phyloP scores from a whole-genome alignment of 2,113 vertebrate genomes.

The Alexandromys fortis region DNA sequence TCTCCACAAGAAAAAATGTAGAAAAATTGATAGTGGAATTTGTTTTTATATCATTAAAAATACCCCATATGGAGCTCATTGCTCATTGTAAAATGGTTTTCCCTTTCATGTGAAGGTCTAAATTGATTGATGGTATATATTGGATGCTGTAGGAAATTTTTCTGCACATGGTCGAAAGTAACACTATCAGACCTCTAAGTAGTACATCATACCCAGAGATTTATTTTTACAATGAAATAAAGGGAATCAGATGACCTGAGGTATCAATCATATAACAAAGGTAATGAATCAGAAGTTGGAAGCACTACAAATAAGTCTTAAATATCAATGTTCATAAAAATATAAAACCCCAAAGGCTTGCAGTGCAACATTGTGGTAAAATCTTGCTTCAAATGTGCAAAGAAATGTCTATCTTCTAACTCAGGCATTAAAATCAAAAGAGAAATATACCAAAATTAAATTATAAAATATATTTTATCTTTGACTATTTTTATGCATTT shows the following conservation, averaged over 20 bases:
- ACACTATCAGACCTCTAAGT: not conserved
- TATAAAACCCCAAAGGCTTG: not conserved
- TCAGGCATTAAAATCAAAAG: not conserved
- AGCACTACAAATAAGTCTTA: not conserved
- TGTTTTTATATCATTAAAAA: not conserved
- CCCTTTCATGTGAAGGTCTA: not conserved
- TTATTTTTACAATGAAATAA: not conserved
- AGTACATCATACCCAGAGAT: not conserved
- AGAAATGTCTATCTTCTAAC: not conserved
- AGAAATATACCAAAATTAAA: conserved; percentile 2
- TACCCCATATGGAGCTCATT: not conserved
- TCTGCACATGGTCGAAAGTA: not conserved
- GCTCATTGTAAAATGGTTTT: not conserved
- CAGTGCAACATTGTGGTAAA: no score
- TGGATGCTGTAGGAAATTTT: not conserved
- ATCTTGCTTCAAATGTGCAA: not conserved
- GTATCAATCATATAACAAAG: not conserved
- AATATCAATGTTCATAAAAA: not conserved
- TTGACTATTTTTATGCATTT: not conserved
- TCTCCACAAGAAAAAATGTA: conserved; percentile 2
- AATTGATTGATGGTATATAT: not conserved
- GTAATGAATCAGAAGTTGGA: not conserved
- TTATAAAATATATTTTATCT: not conserved
- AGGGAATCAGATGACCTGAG: not conserved
- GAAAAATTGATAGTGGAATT: not conserved